Base-by-base conservation (phyloP, 37 sponge, comb jelly and placozoan genomes). In the Aplysina aerophoba region DNA sequence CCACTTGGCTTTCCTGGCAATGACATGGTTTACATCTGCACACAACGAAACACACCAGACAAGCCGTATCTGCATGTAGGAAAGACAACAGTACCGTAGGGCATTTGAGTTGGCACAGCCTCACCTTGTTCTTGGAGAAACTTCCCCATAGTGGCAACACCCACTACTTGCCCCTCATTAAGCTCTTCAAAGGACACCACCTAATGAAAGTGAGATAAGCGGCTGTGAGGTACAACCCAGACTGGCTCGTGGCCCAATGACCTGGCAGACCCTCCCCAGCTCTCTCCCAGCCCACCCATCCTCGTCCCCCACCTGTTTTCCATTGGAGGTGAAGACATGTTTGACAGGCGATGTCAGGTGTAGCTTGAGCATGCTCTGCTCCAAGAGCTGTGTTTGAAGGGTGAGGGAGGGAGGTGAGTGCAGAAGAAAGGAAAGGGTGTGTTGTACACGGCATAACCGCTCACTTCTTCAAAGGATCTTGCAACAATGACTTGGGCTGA, bases 1-100 rank as follows among this genome's bases (percentile, higher is more conserved):
- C 78, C 78, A 75, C 25, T 11, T 75, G 20, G 78, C 20, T 54
- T 75, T 75, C 54, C 44, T 75, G 78, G 41, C 37, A 3, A 75
- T 41, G 40, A 40, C 25, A 17, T 31, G 24, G 20, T 22, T 24
- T 40, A 41, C 78, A 75, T 75, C 78, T 75, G 78, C 20, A 19
- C 16, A 75, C 15, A 39, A 11, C 16, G 4, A 41, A 75, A 41
- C n/a, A 44, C 50, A 44, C 6, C 50, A 44, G 50, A 44, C 50
- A 44, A 44, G 50, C 50, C 3, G 50, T 8, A 3, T 44, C 8
- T 44, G 6, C 3, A 8, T 44, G 50, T 62, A 27, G 24, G 12
- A 13, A n/a, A 13, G 64, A 62, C 64, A 62, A 27, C 27, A 62
- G 2, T 13, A 62, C 12, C 64, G 11, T 8, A 62, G 64, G 24